Evolutionary conservation across 2,888 invertebrate species (phyloP), one percentile per base, ranked within the genome.

Genomic region (Oligia strigilis): DNA sequence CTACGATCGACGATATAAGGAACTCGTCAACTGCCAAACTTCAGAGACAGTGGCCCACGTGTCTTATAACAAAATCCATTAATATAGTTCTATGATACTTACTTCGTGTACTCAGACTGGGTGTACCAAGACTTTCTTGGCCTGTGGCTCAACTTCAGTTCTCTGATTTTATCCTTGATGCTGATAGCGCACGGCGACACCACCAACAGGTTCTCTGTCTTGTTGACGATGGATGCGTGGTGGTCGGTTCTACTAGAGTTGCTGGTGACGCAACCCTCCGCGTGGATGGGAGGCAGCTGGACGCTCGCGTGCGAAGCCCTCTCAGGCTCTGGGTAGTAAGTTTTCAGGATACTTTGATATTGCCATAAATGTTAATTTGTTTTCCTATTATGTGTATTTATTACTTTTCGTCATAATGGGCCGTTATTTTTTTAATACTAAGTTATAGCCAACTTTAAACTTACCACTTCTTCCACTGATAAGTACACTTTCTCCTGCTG

Each of bases 81-180:
- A 36, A 36, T 19, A 40, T n/a, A 11, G 0, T 14, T 36, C 19
- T 46, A n/a, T 9, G 29, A 43, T 19, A 64, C 90, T 91, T 73
- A 92, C 92, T 81, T 81, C 23, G 64, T 72, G 60, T 74, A 83
- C 58, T 77, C 88, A 64, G 82, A 88, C 72, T 87, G 90, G 9
- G 72, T 75, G 29, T 29, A 29, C 58, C 87, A 86, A 83, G 43
- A 43, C 4, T 76, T 76, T 70, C 90, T 83, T 87, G 46, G 84
- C 71, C 60, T 81, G 67, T 87, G 85, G 62, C 83, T 92, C 83
- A 92, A 90, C 85, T 96, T 96, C 19, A 96, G 88, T 78, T 96
- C 95, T 67, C 90, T 92, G 40, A 96, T 96, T 89, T 93, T 95
- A 2, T 94, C 92, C 23, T 92, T 94, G 14, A 96, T 96, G 72